These are phyloP conservation scores for Choristoneura fumiferana DNA, from an alignment of 1,140 invertebrate genomes.

Conservation along the genomic window DNA sequence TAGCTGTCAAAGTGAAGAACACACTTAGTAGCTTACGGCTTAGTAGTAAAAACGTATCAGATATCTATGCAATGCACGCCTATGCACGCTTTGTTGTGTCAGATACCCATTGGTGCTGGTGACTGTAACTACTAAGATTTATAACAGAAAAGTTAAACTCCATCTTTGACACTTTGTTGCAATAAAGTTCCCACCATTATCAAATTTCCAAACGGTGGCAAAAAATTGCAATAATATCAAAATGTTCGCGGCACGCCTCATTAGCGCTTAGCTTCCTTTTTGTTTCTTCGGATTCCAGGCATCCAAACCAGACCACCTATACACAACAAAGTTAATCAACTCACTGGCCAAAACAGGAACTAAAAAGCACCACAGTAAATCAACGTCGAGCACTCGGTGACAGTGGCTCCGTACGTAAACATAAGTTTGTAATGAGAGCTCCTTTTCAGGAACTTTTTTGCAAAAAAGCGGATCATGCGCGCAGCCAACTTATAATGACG, in stretches of 20 bases:
- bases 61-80: too few species aligned
- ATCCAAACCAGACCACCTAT: conserved; percentile 4
- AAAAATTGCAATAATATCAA: too few species aligned
- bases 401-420: background rate
- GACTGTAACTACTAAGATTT: too few species aligned
- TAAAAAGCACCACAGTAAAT: background rate
- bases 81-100: too few species aligned
- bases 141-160: too few species aligned
- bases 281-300: background rate
- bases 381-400: background rate
- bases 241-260: background rate
- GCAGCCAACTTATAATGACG: conserved; percentile 10
- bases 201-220: too few species aligned
- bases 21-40: too few species aligned
- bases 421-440: background rate
- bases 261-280: background rate
- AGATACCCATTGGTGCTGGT: too few species aligned
- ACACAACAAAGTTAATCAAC: background rate
- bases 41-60: too few species aligned
- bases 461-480: background rate
- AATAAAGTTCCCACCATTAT: too few species aligned
- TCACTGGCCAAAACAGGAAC: conserved; percentile 3
- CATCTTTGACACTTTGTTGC: too few species aligned
- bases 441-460: conserved; percentile 8
- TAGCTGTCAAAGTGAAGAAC: too few species aligned